Conservation (phyloP, 2,797 vertebrate species). For the Carduelis carduelis region DNA sequence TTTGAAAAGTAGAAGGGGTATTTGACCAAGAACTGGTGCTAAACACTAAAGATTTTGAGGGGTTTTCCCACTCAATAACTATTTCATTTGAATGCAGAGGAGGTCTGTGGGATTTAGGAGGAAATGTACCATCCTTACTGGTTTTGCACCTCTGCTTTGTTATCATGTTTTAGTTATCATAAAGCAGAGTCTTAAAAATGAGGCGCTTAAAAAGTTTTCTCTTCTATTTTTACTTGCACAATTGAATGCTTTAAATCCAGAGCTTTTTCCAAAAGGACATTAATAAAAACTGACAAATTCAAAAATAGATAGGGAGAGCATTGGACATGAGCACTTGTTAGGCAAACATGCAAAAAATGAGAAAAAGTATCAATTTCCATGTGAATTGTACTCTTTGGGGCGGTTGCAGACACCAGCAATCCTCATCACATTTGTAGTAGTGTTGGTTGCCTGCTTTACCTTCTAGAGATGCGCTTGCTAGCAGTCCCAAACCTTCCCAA, state of each 20-base stretch:
- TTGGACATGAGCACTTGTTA: not conserved
- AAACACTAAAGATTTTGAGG: not conserved
- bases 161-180: not conserved
- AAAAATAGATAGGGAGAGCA: not conserved
- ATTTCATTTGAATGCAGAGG: not conserved
- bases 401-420: not conserved
- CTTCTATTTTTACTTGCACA: not conserved
- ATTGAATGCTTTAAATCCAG: not conserved
- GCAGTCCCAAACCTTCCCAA: conserved; percentile 16
- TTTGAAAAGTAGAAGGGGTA: not conserved
- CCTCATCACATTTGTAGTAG: not conserved
- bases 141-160: not conserved
- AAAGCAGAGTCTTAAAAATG: not conserved
- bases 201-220: not conserved
- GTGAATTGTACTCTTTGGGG: not conserved
- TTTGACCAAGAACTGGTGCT: not conserved
- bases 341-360: not conserved
- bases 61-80: not conserved
- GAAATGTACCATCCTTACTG: not conserved
- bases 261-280: not conserved
- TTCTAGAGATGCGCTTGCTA: not conserved
- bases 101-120: not conserved
- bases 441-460: not conserved
- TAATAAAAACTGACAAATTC: not conserved
- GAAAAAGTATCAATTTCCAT: not conserved